These are phyloP conservation scores for Diglossa brunneiventris DNA, from an alignment of 2,113 vertebrate genomes.

Conservation along the genomic window DNA sequence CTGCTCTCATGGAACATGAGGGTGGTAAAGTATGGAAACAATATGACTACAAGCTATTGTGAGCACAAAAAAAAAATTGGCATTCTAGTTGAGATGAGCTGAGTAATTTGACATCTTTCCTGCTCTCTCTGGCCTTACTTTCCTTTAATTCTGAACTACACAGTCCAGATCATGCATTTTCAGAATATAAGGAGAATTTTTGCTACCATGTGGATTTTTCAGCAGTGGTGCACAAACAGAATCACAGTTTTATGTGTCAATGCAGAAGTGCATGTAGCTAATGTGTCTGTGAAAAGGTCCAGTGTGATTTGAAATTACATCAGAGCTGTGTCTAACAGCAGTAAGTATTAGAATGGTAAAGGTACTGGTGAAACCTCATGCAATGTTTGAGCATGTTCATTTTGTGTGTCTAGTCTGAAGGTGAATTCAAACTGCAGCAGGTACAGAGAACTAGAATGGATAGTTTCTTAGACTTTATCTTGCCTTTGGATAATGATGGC, in stretches of 20 bases:
- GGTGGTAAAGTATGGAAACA: background rate
- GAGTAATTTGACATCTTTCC: background rate
- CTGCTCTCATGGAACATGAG: background rate
- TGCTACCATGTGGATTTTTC: background rate
- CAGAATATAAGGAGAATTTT: background rate
- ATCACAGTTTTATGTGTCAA: background rate
- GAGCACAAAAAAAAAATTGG: background rate
- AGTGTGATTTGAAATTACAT: background rate
- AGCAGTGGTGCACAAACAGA: background rate
- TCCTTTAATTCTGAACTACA: background rate
- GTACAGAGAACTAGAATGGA: background rate
- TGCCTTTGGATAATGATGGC: background rate
- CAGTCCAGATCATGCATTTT: background rate
- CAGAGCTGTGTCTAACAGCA: background rate
- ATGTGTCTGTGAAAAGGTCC: background rate
- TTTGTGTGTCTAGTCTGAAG: background rate
- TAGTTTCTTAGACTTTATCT: background rate
- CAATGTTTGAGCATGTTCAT: background rate
- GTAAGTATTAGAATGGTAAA: background rate
- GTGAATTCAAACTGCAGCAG: background rate
- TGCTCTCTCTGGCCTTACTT: background rate
- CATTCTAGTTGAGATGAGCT: background rate
- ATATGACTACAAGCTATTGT: background rate
- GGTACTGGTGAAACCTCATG: background rate
- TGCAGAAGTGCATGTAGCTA: background rate